Percentiles rank a stretch among this genome's conserved stretches.
Conservation (phyloP, 1,140 invertebrate species). For the Heliconius melpomene region DNA sequence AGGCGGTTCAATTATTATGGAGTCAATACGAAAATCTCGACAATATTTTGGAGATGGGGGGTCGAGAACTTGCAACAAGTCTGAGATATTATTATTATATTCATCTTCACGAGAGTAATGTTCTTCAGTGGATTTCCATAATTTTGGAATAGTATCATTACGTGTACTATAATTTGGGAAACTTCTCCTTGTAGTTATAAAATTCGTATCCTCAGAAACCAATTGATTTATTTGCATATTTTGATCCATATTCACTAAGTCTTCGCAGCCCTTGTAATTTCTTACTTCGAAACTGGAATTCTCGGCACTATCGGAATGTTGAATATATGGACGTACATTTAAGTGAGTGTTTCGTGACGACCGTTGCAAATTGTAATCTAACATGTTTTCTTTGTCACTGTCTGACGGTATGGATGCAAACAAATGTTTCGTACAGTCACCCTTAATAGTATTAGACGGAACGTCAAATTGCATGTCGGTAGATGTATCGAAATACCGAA, state of each 20-base stretch:
- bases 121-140: constrained; percentile 74
- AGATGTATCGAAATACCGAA: constrained; percentile 82
- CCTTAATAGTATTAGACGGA: constrained; percentile 46
- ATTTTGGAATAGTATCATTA: constrained; percentile 58
- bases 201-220: constrained; percentile 61
- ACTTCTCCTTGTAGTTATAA: constrained; percentile 67
- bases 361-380: constrained; percentile 48
- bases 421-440: constrained; percentile 73
- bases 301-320: constrained; percentile 83
- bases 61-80: constrained; percentile 66
- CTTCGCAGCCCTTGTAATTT: constrained; percentile 84
- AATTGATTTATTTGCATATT: constrained; percentile 75
- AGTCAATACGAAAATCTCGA: constrained; percentile 51
- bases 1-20: constrained; percentile 81
- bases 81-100: constrained; percentile 47
- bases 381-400: constrained; percentile 19
- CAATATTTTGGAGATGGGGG: constrained; percentile 67
- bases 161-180: constrained; percentile 63
- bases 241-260: constrained; percentile 84
- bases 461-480: constrained; percentile 59
- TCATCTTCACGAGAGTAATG: constrained; percentile 53
- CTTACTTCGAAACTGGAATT: constrained; percentile 82
- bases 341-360: constrained; percentile 42
- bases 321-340: constrained; percentile 49
- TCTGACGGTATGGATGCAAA: constrained; percentile 49